These are phyloP conservation scores for Oxycera nigricornis DNA, from an alignment of 2,888 invertebrate species.

Conservation along the genomic window DNA sequence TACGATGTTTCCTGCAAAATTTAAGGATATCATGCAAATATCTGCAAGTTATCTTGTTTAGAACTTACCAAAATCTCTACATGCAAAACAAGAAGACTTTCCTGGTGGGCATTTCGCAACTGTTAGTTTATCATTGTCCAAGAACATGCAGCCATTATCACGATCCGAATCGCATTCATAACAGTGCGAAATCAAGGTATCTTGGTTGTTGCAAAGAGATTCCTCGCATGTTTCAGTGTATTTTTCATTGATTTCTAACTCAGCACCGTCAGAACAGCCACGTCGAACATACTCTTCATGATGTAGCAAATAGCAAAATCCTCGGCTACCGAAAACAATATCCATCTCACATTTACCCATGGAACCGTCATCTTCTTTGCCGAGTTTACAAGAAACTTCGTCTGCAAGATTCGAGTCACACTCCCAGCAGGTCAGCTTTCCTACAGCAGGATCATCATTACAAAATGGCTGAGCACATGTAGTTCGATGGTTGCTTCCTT, in stretches of 20 bases:
- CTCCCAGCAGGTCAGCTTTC: slow-evolving; percentile 15
- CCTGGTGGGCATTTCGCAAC: neutral
- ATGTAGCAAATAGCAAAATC: slow-evolving; percentile 5
- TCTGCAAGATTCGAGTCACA: slow-evolving; percentile 5
- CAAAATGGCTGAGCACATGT: neutral
- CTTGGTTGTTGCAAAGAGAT: slow-evolving; percentile 18
- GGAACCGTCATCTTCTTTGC: neutral
- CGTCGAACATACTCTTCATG: slow-evolving; percentile 1
- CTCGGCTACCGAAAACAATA: neutral
- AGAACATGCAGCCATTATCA: neutral
- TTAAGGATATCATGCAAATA: neutral
- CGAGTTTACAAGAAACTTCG: slow-evolving; percentile 7
- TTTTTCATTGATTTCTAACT: neutral
- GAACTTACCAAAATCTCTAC: slow-evolving; percentile 27
- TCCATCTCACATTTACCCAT: slow-evolving; percentile 11
- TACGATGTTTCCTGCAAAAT: slow-evolving; percentile 12
- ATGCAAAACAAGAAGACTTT: slow-evolving; percentile 8
- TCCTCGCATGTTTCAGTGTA: neutral
- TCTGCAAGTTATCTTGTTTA: neutral
- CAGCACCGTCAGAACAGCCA: neutral
- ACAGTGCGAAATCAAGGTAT: neutral
- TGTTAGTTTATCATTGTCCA: neutral
- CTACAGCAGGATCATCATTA: neutral
- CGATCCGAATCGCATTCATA: neutral
- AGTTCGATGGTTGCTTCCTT: neutral